A percentile compares a stretch with the other conserved stretches of the same genome.
These are phyloP conservation scores for Oceanodroma tethys DNA, from an alignment of 2,113 vertebrate genomes.

Conservation along the genomic window DNA sequence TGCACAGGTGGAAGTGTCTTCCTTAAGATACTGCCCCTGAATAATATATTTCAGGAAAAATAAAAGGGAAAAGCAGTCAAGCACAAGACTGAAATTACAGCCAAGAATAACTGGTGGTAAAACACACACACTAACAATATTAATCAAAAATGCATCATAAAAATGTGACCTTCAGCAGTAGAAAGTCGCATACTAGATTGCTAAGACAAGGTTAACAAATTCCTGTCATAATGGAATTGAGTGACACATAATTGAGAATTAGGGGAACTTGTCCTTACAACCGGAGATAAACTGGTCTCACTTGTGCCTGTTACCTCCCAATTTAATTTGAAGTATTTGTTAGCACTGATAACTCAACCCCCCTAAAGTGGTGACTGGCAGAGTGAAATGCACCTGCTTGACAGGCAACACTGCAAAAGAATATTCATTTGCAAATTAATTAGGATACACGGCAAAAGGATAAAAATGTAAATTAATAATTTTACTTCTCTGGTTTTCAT, in stretches of 20 bases:
- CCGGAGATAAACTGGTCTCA: background rate
- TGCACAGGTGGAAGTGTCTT: background rate
- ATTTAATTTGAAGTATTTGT: slow-evolving; percentile 8
- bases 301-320: background rate
- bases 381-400: background rate
- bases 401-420: background rate
- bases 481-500: background rate
- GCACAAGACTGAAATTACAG: background rate
- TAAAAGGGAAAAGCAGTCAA: background rate
- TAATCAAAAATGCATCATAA: background rate
- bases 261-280: background rate
- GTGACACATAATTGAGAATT: background rate
- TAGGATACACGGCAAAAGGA: background rate
- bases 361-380: background rate
- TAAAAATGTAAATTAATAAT: background rate
- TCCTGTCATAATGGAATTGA: background rate
- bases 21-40: background rate
- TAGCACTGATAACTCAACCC: slow-evolving; percentile 6
- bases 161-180: background rate
- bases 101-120: background rate
- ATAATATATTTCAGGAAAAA: background rate
- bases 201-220: slow-evolving; percentile 3
- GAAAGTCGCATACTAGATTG: background rate
- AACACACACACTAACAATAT: background rate
- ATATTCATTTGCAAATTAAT: background rate